A percentile compares a stretch with the other conserved stretches of the same genome.
Evolutionary conservation across 2,797 vertebrate species (phyloP).

Genomic region (Xerus rutilus): DNA sequence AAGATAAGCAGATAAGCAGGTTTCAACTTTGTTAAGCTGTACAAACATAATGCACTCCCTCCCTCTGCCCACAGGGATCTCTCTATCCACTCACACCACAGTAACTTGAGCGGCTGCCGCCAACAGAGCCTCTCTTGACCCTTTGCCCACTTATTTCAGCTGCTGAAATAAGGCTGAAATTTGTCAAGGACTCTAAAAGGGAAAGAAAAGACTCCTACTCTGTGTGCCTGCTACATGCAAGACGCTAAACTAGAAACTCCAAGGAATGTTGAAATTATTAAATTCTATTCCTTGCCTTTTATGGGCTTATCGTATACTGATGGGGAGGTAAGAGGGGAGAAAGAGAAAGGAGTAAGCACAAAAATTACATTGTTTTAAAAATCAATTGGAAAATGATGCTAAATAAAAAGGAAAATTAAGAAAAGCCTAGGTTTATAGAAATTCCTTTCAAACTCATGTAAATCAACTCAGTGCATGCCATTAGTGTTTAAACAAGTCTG

Average conservation of each 20-base stretch:
- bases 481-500: not conserved
- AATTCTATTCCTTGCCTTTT: not conserved
- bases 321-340: not conserved
- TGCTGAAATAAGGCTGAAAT: slow-evolving; percentile 35
- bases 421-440: not conserved
- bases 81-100: slow-evolving; percentile 51
- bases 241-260: not conserved
- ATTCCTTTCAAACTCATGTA: not conserved
- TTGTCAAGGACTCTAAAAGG: not conserved
- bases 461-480: not conserved
- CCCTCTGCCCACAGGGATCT: not conserved
- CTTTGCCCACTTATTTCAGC: slow-evolving; percentile 80
- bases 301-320: not conserved
- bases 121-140: slow-evolving; percentile 65
- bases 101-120: slow-evolving; percentile 60
- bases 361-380: not conserved
- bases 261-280: slow-evolving; percentile 1
- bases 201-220: not conserved
- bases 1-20: not conserved
- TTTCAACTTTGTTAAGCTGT: not conserved
- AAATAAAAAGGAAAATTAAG: slow-evolving; percentile 20
- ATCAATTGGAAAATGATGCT: not conserved
- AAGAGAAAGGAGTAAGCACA: not conserved
- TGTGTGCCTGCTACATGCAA: not conserved
- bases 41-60: not conserved